phyloP scores from a whole-genome alignment of 2,888 invertebrate genomes.

The Cephonodes hylas region DNA sequence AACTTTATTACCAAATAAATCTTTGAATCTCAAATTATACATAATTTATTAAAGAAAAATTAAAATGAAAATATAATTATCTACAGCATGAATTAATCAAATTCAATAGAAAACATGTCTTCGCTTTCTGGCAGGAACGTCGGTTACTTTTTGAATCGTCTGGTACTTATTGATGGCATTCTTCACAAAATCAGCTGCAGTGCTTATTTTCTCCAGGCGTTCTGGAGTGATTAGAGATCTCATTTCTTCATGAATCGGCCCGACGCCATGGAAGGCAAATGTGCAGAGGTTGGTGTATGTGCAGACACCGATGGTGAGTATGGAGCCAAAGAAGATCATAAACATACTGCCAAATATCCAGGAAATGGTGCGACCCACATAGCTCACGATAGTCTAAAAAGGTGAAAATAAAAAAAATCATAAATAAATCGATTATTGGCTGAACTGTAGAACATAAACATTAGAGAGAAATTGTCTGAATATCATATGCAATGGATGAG shows the following conservation, averaged over 20 bases:
- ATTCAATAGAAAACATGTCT: slow-evolving; percentile 25
- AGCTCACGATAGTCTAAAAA: slow-evolving; percentile 64
- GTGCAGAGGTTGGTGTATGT: slow-evolving; percentile 83
- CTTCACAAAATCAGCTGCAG: slow-evolving; percentile 81
- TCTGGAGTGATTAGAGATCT: slow-evolving; percentile 81
- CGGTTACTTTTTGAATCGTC: slow-evolving; percentile 60
- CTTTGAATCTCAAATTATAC: too few relatives aligned
- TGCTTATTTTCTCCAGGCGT: slow-evolving; percentile 80
- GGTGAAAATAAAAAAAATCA: background rate
- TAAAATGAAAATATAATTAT: background rate
- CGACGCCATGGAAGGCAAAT: slow-evolving; percentile 81
- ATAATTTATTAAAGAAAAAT: background rate
- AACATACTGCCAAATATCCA: slow-evolving; percentile 67
- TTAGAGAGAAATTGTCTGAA: too few relatives aligned
- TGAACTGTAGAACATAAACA: too few relatives aligned
- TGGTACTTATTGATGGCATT: slow-evolving; percentile 83
- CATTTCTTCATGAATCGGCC: slow-evolving; percentile 81
- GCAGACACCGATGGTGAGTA: slow-evolving; percentile 76
- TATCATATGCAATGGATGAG: too few relatives aligned
- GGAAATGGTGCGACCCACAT: slow-evolving; percentile 56
- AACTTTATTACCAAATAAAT: too few relatives aligned
- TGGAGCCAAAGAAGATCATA: slow-evolving; percentile 75
- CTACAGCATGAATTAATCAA: slow-evolving; percentile 23
- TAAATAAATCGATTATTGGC: background rate
- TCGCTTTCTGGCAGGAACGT: slow-evolving; percentile 42